phyloP scores from a whole-genome alignment of 1,140 invertebrate species.

The Drosophila oshimai region DNA sequence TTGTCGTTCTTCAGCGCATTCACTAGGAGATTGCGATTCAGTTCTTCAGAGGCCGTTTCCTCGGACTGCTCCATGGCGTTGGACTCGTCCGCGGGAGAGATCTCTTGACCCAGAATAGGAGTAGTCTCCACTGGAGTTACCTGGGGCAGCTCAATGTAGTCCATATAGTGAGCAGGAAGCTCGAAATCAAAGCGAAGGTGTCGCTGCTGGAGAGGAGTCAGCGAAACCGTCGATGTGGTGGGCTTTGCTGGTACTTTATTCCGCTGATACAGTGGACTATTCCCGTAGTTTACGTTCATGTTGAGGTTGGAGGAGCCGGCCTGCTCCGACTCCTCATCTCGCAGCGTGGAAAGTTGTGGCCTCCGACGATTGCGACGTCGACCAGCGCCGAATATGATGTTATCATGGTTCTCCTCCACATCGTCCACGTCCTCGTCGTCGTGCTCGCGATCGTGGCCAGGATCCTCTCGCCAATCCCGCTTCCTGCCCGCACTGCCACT shows the following conservation, averaged over 20 bases:
- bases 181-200: constrained; percentile 73
- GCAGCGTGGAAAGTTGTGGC: constrained; percentile 38
- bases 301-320: constrained; percentile 58
- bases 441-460: constrained; percentile 4
- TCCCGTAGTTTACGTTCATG: constrained; percentile 72
- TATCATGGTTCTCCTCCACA: constrained; percentile 59
- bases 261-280: constrained; percentile 69
- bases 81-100: constrained; percentile 35
- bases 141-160: constrained; percentile 39
- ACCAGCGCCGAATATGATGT: constrained; percentile 16
- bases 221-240: constrained; percentile 53
- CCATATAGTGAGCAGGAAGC: constrained; percentile 56
- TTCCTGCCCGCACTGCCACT: constrained; percentile 32
- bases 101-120: constrained; percentile 46
- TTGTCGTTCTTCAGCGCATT: constrained; percentile 81
- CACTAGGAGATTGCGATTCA: constrained; percentile 77
- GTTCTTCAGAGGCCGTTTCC: constrained; percentile 76
- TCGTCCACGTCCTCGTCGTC: constrained; percentile 64
- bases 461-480: constrained; percentile 64
- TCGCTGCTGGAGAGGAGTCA: constrained; percentile 73
- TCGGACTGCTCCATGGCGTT: constrained; percentile 60
- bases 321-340: constrained; percentile 51
- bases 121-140: not conserved
- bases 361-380: constrained; percentile 68
- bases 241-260: constrained; percentile 74